Base-by-base conservation (phyloP, 2,797 vertebrate genomes). In the Acropternis orthonyx region DNA sequence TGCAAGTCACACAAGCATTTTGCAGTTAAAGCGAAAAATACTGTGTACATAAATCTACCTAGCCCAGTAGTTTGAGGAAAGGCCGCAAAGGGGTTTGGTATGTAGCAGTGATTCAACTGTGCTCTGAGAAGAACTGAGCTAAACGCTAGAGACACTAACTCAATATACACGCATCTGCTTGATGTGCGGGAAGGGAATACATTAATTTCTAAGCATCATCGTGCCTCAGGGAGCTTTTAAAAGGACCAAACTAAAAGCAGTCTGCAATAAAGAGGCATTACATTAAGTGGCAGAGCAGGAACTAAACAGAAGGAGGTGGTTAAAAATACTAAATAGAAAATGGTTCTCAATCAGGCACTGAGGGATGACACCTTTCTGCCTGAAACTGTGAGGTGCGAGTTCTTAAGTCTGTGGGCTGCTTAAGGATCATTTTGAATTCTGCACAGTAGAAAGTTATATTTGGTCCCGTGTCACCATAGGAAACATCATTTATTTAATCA, bases 181-280 rank as follows among this genome's bases (percentile, higher is more conserved):
- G 85, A 55, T 85, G 88, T 86, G 88, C 49, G 1, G 94, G 94
- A 90, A 89, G 80, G 80, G 88, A 95, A 96, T 87, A 77, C 94
- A 74, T 95, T 95, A 67, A 97, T 95, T 96, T 97, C 88, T 92
- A 92, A 89, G 88, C 89, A 93, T 92, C 91, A 89, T 82, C n/a
- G 80, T 82, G 94, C 96, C 94, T 90, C 93, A 41, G 96, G 95
- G 93, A 93, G 94, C 91, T 95, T 95, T 96, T 95, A 96, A 94
- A 94, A 95, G 63, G 86, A 87, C 87, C 79, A 92, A 97, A 96
- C 94, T 96, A 97, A 96, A 96, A 97, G 93, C 95, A 95, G 80
- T 34, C 90, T 95, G 85, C 77, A 85, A 84, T 90, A 92, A 96
- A 81, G 12, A 22, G 76, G 85, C 91, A 96, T 94, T 96, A 93